Conservation (phyloP, 2,888 invertebrate species). For the Dermolepida albohirtum region DNA sequence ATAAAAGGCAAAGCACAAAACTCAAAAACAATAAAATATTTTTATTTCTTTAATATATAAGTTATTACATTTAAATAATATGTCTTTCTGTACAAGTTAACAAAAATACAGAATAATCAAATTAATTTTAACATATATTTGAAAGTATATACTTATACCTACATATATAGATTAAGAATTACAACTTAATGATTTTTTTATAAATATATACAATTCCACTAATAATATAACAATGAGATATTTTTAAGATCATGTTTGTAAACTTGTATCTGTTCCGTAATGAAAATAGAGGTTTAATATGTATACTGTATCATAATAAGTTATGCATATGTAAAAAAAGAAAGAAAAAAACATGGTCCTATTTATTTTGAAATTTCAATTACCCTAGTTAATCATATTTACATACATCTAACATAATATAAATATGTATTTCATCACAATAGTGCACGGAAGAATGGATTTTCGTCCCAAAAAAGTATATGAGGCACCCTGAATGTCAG, state of each 20-base stretch:
- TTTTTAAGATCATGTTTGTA: conserved; percentile 4
- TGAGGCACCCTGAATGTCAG: conserved; percentile 51
- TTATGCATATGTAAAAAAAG: conserved; percentile 23
- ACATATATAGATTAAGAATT: too few species aligned
- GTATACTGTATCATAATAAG: neutral
- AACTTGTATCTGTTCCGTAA: neutral
- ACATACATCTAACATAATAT: conserved; percentile 11
- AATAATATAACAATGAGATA: conserved; percentile 9
- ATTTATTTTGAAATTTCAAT: conserved; percentile 5
- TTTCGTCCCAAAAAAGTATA: conserved; percentile 11
- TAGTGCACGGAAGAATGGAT: conserved; percentile 31
- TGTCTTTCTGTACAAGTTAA: conserved; percentile 6
- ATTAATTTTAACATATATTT: conserved; percentile 1
- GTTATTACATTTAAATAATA: conserved; percentile 2
- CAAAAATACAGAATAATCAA: neutral
- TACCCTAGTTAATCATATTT: conserved; percentile 17
- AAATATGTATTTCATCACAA: conserved; percentile 33
- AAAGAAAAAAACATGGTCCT: conserved; percentile 23
- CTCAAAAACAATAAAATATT: neutral
- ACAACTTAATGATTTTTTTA: conserved; percentile 3
- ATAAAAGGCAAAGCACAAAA: neutral
- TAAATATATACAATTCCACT: conserved; percentile 1
- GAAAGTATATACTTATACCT: neutral
- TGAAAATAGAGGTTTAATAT: neutral
- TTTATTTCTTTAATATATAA: conserved; percentile 1